Evolutionary conservation across 2,113 vertebrate species (phyloP).

Genomic region (Sarotherodon lohbergeri): DNA sequence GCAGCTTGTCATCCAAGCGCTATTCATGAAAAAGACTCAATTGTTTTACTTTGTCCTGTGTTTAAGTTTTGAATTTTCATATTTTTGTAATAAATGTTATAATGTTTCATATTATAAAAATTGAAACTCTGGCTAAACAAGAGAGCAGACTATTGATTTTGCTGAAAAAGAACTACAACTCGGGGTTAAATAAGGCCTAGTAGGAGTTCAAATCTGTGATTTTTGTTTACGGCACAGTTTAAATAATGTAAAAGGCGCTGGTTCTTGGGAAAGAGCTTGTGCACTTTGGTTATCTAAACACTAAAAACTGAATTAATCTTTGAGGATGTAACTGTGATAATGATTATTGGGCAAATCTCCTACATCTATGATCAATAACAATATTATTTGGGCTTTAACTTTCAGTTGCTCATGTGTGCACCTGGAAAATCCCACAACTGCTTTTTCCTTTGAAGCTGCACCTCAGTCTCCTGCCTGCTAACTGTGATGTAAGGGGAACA

Average conservation of each 20-base stretch:
- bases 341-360: not conserved
- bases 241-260: rapidly evolving
- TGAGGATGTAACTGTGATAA: not conserved
- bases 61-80: not conserved
- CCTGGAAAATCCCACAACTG: rapidly evolving
- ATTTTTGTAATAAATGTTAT: not conserved
- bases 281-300: not conserved
- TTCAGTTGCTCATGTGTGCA: not conserved
- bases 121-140: not conserved
- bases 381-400: not conserved
- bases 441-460: not conserved
- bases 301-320: not conserved
- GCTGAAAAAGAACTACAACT: not conserved
- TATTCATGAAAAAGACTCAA: not conserved
- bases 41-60: not conserved
- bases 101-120: not conserved
- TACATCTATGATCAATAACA: not conserved
- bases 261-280: not conserved
- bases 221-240: not conserved
- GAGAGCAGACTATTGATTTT: not conserved
- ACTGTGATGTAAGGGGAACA: not conserved
- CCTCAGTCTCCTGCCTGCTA: not conserved
- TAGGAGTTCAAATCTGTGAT: not conserved
- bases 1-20: not conserved
- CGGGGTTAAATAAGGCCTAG: not conserved